Conservation (phyloP, 2,113 vertebrate species). For the Ochotona curzoniae region DNA sequence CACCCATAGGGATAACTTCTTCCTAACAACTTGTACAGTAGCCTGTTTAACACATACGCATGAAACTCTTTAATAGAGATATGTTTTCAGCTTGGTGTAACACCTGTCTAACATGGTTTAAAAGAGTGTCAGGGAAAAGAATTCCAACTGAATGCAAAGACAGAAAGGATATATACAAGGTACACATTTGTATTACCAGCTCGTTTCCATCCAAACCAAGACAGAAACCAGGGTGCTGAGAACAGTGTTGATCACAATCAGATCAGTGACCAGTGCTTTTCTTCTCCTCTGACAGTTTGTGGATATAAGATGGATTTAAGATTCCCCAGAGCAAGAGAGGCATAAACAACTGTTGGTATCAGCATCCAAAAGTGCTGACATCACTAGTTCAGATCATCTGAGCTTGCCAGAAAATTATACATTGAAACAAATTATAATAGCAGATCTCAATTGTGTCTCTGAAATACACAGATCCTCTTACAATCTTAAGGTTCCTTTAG, state of each 20-base stretch:
- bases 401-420: conserved; percentile 70
- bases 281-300: conserved; percentile 72
- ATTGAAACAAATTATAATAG: conserved; percentile 24
- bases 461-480: background rate
- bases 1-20: background rate
- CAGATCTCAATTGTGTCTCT: conserved; percentile 36
- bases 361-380: conserved; percentile 65
- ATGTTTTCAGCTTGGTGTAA: conserved; percentile 47
- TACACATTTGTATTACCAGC: conserved; percentile 47
- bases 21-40: conserved; percentile 46
- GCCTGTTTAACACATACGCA: conserved; percentile 36
- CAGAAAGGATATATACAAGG: conserved; percentile 46
- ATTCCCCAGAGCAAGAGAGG: conserved; percentile 67
- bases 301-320: conserved; percentile 62
- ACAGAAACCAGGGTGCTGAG: conserved; percentile 63
- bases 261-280: conserved; percentile 75
- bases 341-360: conserved; percentile 71
- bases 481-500: background rate
- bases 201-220: conserved; percentile 50
- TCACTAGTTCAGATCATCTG: conserved; percentile 67
- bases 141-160: conserved; percentile 13
- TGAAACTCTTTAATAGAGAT: conserved; percentile 19
- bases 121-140: conserved; percentile 54
- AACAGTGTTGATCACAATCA: conserved; percentile 67
- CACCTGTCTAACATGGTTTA: conserved; percentile 62